Conservation (phyloP, 2,113 vertebrate genomes). For the Marmota monax region DNA sequence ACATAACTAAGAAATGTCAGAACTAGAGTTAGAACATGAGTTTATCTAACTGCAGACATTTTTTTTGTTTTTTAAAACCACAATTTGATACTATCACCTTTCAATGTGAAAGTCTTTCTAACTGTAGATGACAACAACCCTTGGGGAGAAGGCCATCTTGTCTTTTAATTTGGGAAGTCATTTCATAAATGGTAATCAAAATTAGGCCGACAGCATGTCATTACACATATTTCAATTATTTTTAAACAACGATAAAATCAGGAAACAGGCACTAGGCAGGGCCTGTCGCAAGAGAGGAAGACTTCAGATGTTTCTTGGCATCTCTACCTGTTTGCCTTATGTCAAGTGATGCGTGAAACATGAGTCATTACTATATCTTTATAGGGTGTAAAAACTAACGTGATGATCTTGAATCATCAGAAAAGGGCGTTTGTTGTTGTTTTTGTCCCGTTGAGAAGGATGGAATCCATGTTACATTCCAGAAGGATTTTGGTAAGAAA, state of each 20-base stretch:
- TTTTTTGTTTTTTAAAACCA: background rate
- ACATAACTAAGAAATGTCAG: background rate
- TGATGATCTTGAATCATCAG: conserved; percentile 16
- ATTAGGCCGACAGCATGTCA: background rate
- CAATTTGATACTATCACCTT: background rate
- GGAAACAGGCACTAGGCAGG: background rate
- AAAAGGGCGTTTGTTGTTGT: background rate
- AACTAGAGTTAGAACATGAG: background rate
- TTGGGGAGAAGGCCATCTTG: background rate
- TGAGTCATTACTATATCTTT: background rate
- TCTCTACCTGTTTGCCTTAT: background rate
- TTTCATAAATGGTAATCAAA: conserved; percentile 3
- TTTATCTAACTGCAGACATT: background rate
- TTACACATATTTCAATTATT: background rate
- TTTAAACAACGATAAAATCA: conserved; percentile 43
- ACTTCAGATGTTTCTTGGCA: background rate
- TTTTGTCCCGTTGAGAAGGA: background rate
- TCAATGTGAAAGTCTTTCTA: background rate
- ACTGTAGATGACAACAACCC: background rate
- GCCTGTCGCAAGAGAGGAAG: background rate
- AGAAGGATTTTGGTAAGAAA: background rate
- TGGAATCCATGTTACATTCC: background rate
- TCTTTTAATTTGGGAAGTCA: conserved; percentile 28
- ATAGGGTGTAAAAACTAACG: background rate
- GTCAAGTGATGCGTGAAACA: too few relatives aligned